A percentile compares a stretch with the other conserved stretches of the same genome.
These are phyloP conservation scores for Petrocephalus schoutedeni DNA, from an alignment of 2,797 vertebrate species.

Conservation along the genomic window DNA sequence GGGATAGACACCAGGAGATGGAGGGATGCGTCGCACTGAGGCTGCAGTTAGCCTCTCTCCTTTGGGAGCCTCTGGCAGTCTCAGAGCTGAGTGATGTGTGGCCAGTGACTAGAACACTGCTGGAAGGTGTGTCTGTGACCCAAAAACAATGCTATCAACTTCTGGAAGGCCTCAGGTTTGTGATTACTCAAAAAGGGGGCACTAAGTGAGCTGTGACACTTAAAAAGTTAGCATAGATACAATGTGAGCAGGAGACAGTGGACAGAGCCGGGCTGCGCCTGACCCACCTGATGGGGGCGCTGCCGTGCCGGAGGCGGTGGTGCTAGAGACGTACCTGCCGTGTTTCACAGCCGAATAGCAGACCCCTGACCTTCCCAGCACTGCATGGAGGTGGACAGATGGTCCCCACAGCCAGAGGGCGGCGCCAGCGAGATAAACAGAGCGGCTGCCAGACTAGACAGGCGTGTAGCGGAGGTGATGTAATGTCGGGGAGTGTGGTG, in stretches of 20 bases:
- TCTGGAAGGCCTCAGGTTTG: neutral
- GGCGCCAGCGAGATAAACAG: neutral
- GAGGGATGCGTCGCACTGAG: neutral
- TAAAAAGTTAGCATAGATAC: neutral
- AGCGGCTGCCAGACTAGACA: neutral
- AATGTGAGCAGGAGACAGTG: slow-evolving; percentile 1
- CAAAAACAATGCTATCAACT: neutral
- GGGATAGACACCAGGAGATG: neutral
- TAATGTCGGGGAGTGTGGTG: neutral
- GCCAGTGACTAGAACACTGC: neutral
- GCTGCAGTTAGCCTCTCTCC: neutral
- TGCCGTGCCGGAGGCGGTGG: neutral
- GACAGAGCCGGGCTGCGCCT: neutral
- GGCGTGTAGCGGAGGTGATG: neutral
- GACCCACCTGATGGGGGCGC: neutral
- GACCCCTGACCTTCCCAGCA: neutral
- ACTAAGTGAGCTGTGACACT: neutral
- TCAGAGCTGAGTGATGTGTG: neutral
- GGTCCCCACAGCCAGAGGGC: slow-evolving; percentile 9
- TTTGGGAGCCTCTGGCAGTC: neutral
- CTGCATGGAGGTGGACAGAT: slow-evolving; percentile 4
- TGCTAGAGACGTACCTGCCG: neutral
- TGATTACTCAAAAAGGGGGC: neutral
- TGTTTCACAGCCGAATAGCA: neutral
- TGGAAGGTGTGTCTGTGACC: neutral